A percentile compares a stretch with the other conserved stretches of the same genome.
Conservation (phyloP, 1,140 invertebrate genomes). For the Cepaea nemoralis region DNA sequence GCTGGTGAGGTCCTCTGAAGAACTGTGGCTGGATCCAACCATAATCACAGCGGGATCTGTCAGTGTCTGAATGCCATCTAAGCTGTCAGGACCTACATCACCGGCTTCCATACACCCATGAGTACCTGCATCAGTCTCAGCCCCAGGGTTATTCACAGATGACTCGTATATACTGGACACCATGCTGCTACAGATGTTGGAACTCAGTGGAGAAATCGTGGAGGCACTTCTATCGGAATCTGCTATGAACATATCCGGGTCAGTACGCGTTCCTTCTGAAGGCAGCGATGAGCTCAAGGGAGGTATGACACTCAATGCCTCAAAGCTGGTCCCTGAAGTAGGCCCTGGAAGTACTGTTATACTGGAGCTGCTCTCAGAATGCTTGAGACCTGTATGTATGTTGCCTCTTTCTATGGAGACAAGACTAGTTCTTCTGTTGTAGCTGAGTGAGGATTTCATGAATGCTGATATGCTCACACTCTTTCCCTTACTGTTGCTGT, state of each 20-base stretch:
- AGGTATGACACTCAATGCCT: neutral
- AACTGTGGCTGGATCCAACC: conserved; percentile 1
- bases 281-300: neutral
- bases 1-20: conserved; percentile 11
- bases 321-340: neutral
- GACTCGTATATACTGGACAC: conserved; percentile 67
- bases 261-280: conserved; percentile 13
- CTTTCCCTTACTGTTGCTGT: neutral
- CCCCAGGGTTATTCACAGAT: conserved; percentile 38
- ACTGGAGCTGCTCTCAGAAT: conserved; percentile 25
- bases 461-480: conserved; percentile 12
- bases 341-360: conserved; percentile 16
- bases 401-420: neutral
- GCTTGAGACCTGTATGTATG: neutral
- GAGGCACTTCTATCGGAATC: conserved; percentile 44
- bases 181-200: conserved; percentile 65
- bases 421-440: neutral
- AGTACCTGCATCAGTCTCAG: neutral
- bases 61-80: neutral
- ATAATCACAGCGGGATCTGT: neutral
- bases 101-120: conserved; percentile 15
- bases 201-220: conserved; percentile 59
- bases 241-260: neutral
- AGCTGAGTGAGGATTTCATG: neutral
- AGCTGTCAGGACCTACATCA: conserved; percentile 1